Conservation (phyloP, 2,888 invertebrate species). For the Cantharis lateralis region DNA sequence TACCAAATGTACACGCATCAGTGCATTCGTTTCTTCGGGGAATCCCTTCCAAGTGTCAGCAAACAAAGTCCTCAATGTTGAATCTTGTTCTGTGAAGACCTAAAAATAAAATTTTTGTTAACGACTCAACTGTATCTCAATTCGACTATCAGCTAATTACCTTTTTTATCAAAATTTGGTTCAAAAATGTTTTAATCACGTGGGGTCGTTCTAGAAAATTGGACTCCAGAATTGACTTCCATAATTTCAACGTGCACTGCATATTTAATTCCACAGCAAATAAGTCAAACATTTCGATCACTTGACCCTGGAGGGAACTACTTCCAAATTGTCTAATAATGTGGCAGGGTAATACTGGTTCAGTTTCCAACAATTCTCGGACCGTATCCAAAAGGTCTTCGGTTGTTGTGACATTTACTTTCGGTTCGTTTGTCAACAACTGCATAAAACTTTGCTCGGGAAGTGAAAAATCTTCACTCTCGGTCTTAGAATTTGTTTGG, state of each 20-base stretch:
- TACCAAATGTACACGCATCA: constrained; percentile 6
- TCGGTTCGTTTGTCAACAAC: not conserved
- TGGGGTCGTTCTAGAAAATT: constrained; percentile 2
- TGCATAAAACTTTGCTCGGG: not conserved
- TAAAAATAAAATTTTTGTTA: constrained; percentile 5
- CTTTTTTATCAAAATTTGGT: constrained; percentile 13
- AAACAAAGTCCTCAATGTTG: constrained; percentile 6
- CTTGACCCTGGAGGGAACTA: constrained; percentile 2
- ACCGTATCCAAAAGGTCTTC: constrained; percentile 20
- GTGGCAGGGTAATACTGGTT: constrained; percentile 14
- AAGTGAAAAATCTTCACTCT: not conserved
- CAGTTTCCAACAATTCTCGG: constrained; percentile 24
- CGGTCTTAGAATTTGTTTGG: not conserved
- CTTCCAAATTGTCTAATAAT: constrained; percentile 21
- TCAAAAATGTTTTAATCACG: not conserved
- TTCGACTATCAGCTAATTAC: not conserved
- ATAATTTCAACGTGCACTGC: constrained; percentile 19
- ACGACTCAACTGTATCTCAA: no score
- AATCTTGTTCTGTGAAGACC: constrained; percentile 14
- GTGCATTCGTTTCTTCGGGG: constrained; percentile 13
- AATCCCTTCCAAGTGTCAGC: constrained; percentile 7
- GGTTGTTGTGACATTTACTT: constrained; percentile 4
- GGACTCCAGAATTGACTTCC: constrained; percentile 14
- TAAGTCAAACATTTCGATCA: constrained; percentile 16
- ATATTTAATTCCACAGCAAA: constrained; percentile 15